phyloP scores from a whole-genome alignment of 1,140 invertebrate genomes.

The Aricia agestis region DNA sequence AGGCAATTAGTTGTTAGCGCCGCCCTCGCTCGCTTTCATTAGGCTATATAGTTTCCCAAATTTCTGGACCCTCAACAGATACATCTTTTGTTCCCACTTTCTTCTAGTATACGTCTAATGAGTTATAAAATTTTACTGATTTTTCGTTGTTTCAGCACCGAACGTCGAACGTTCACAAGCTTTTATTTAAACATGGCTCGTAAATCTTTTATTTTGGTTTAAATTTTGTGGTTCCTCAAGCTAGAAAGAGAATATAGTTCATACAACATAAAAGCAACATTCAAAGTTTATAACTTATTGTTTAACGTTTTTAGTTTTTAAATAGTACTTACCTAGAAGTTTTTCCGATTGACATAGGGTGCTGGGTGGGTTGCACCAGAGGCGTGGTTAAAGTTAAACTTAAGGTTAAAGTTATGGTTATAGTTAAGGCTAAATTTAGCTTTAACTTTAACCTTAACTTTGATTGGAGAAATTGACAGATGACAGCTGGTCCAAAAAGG shows the following conservation, averaged over 20 bases:
- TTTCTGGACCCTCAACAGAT: conserved; percentile 64
- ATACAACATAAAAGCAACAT: neutral
- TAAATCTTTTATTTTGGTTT: neutral
- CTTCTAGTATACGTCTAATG: conserved; percentile 54
- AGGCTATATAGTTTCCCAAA: conserved; percentile 73
- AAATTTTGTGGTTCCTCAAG: neutral
- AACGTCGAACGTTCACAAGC: neutral
- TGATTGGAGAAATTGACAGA: too few species aligned
- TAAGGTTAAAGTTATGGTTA: too few species aligned
- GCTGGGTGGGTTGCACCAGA: too few species aligned
- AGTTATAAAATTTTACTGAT: conserved; percentile 63
- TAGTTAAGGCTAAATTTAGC: too few species aligned
- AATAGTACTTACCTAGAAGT: too few species aligned
- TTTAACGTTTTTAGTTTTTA: neutral
- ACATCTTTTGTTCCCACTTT: conserved; percentile 65
- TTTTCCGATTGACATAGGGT: too few species aligned
- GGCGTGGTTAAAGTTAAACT: too few species aligned
- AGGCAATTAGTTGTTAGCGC: conserved; percentile 76
- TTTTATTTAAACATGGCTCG: neutral
- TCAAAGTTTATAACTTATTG: neutral
- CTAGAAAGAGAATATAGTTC: neutral
- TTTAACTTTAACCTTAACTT: too few species aligned
- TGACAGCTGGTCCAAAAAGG: too few species aligned
- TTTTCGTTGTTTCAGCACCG: conserved; percentile 38
- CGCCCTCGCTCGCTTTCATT: conserved; percentile 73